Conservation (phyloP, 2,888 invertebrate genomes). For the Drosophila meridionalis region DNA sequence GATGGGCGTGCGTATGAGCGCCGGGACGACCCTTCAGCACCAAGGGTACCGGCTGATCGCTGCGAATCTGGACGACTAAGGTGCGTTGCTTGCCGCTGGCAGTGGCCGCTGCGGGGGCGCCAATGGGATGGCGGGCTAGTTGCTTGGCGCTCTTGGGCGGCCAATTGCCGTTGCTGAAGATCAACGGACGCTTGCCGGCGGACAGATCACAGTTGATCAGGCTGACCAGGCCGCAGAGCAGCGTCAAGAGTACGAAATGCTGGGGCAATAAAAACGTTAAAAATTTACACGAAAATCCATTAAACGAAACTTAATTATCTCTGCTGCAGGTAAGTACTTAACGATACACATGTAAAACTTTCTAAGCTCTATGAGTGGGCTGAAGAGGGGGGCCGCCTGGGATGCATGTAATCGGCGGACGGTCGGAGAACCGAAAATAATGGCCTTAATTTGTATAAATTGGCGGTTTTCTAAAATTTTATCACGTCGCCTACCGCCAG, state of each 20-base stretch:
- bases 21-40: slow-evolving; percentile 80
- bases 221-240: slow-evolving; percentile 61
- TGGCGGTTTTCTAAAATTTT: slow-evolving; percentile 79
- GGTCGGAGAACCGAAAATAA: slow-evolving; percentile 52
- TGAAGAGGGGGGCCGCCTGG: neutral
- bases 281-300: slow-evolving; percentile 32
- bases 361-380: slow-evolving; percentile 44
- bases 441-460: slow-evolving; percentile 75
- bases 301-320: slow-evolving; percentile 47
- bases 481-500: slow-evolving; percentile 70
- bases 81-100: slow-evolving; percentile 75
- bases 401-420: slow-evolving; percentile 53
- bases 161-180: slow-evolving; percentile 75
- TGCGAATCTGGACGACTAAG: slow-evolving; percentile 84
- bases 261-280: slow-evolving; percentile 41
- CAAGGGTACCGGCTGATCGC: slow-evolving; percentile 83
- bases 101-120: slow-evolving; percentile 13
- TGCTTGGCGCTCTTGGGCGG: slow-evolving; percentile 79
- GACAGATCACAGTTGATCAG: slow-evolving; percentile 73
- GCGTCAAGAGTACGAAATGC: slow-evolving; percentile 50
- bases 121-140: slow-evolving; percentile 45
- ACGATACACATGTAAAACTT: slow-evolving; percentile 53
- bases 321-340: slow-evolving; percentile 24
- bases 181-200: slow-evolving; percentile 69
- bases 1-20: slow-evolving; percentile 53